Conservation (phyloP, 2,113 vertebrate genomes). For the Antidorcas marsupialis region DNA sequence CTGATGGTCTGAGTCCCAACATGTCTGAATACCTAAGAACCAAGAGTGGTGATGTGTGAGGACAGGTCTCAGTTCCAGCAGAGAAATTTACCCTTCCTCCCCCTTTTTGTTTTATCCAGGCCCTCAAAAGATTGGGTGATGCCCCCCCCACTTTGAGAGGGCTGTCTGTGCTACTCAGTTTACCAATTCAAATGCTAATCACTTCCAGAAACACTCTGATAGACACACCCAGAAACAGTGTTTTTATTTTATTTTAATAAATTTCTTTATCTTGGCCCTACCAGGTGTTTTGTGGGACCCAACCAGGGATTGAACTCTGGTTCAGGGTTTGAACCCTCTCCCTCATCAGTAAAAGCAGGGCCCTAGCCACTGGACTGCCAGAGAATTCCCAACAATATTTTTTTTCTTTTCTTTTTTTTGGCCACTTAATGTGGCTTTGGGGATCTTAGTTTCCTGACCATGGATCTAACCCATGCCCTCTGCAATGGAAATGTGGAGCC, state of each 20-base stretch:
- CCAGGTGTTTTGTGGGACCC: not conserved
- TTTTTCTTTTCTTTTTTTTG: not conserved
- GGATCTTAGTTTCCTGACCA: not conserved
- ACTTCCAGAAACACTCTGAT: not conserved
- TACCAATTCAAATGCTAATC: not conserved
- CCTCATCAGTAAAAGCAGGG: not conserved
- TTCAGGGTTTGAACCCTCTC: not conserved
- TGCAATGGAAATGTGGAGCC: not conserved
- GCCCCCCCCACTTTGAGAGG: not conserved
- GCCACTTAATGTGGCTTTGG: not conserved
- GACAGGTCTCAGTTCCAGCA: not conserved
- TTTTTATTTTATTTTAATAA: not conserved
- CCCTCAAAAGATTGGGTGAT: not conserved
- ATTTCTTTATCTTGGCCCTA: not conserved
- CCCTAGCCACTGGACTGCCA: not conserved
- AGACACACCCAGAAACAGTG: not conserved
- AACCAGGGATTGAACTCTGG: not conserved
- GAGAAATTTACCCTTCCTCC: not conserved
- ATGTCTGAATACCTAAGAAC: not conserved
- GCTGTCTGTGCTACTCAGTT: not conserved
- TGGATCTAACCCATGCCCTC: not conserved
- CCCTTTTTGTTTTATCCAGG: not conserved
- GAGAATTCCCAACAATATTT: not conserved
- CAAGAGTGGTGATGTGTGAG: not conserved
- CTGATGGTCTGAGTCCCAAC: not conserved